phyloP scores from a whole-genome alignment of 1,140 invertebrate genomes.

The Vanessa atalanta region DNA sequence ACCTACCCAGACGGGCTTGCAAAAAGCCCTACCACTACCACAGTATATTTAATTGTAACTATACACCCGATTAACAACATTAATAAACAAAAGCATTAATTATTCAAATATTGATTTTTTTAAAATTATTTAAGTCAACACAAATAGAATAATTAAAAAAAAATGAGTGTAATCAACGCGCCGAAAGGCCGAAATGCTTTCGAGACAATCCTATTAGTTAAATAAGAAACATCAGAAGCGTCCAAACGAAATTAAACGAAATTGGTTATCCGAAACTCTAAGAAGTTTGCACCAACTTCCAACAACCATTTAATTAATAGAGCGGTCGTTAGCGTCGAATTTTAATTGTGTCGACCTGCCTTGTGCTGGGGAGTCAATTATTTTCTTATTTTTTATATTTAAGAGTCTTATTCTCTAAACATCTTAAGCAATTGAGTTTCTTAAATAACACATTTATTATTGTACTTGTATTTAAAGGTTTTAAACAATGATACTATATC shows the following conservation, averaged over 20 bases:
- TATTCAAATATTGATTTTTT: too few relatives aligned
- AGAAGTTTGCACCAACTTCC: constrained; percentile 26
- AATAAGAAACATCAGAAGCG: constrained; percentile 17
- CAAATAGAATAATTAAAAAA: too few relatives aligned
- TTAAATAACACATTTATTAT: too few relatives aligned
- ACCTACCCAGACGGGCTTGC: too few relatives aligned
- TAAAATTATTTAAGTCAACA: too few relatives aligned
- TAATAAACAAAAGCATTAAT: too few relatives aligned
- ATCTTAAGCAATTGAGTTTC: too few relatives aligned
- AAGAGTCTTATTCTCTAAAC: too few relatives aligned
- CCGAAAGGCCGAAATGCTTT: neutral
- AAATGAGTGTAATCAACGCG: too few relatives aligned
- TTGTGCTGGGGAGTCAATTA: neutral
- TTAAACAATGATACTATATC: too few relatives aligned
- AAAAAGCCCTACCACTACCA: too few relatives aligned
- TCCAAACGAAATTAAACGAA: constrained; percentile 28
- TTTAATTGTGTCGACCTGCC: constrained; percentile 28
- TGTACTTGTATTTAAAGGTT: too few relatives aligned
- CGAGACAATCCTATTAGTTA: neutral
- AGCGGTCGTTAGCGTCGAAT: constrained; percentile 29
- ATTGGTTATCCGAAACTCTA: constrained; percentile 33
- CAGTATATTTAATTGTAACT: neutral
- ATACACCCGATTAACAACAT: neutral
- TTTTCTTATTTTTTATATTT: neutral
- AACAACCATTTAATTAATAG: constrained; percentile 47